These are phyloP conservation scores for Gymnarchus niloticus DNA, from an alignment of 2,113 vertebrate species.

Conservation along the genomic window DNA sequence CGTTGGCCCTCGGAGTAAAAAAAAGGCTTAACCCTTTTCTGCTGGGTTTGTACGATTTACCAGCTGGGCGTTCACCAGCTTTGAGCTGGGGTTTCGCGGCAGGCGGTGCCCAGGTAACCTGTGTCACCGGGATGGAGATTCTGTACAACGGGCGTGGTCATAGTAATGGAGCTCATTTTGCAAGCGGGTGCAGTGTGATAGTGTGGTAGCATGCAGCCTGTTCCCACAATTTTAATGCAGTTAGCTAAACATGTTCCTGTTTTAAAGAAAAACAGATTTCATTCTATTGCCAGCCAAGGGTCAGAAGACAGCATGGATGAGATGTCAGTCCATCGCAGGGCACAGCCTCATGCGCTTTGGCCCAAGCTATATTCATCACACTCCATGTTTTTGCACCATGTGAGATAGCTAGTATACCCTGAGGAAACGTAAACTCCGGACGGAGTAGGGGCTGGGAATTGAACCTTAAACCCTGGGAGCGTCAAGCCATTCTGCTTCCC, in stretches of 20 bases:
- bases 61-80: constrained; percentile 18
- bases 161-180: not conserved
- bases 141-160: not conserved
- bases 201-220: not conserved
- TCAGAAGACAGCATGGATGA: not conserved
- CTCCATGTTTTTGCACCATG: not conserved
- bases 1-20: constrained; percentile 26
- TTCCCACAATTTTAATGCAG: not conserved
- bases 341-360: not conserved
- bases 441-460: not conserved
- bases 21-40: constrained; percentile 30
- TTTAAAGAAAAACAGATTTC: not conserved
- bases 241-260: not conserved
- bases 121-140: constrained; percentile 6
- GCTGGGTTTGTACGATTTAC: constrained; percentile 27
- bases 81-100: not conserved
- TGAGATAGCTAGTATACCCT: not conserved
- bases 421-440: not conserved
- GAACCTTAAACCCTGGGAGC: not conserved
- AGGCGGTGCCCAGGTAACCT: not conserved
- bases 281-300: not conserved
- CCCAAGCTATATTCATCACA: not conserved
- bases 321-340: not conserved
- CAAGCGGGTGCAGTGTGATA: not conserved
- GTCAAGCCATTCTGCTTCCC: not conserved